phyloP scores from a whole-genome alignment of 2,797 vertebrate genomes.

The Molothrus ater region DNA sequence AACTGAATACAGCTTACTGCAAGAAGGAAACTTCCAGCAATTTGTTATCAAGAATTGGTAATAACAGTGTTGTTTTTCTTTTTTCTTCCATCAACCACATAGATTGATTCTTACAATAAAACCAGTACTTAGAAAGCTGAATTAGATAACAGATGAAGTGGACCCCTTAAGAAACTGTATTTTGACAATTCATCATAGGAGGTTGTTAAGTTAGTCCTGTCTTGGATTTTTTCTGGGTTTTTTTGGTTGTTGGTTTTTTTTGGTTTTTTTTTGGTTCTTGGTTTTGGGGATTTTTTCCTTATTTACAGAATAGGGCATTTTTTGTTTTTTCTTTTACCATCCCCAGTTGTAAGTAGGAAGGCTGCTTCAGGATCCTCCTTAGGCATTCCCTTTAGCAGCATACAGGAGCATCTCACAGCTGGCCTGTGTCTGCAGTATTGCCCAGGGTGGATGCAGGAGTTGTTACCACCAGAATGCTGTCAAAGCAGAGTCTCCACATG shows the following conservation, averaged over 20 bases:
- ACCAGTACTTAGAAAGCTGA: background rate
- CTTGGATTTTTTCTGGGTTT: background rate
- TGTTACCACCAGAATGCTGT: constrained; percentile 29
- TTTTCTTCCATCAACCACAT: background rate
- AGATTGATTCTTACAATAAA: background rate
- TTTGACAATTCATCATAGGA: background rate
- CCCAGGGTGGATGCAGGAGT: background rate
- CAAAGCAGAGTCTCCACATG: constrained; percentile 11
- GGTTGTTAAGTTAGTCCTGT: background rate
- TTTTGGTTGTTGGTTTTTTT: background rate
- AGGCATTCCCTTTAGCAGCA: background rate
- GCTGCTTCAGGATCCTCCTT: background rate
- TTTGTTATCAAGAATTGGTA: background rate
- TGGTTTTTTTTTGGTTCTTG: background rate
- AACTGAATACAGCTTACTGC: background rate
- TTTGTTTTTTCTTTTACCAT: background rate
- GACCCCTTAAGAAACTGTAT: background rate
- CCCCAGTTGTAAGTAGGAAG: background rate
- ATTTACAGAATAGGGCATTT: background rate
- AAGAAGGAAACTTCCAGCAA: background rate
- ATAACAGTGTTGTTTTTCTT: background rate
- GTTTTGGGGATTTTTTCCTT: background rate
- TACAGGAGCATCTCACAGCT: background rate
- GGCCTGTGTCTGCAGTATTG: background rate
- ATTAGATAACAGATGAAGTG: background rate